These are phyloP conservation scores for Anthopleura xanthogrammica DNA, from an alignment of 92 coral and sea anemone species.

Conservation along the genomic window DNA sequence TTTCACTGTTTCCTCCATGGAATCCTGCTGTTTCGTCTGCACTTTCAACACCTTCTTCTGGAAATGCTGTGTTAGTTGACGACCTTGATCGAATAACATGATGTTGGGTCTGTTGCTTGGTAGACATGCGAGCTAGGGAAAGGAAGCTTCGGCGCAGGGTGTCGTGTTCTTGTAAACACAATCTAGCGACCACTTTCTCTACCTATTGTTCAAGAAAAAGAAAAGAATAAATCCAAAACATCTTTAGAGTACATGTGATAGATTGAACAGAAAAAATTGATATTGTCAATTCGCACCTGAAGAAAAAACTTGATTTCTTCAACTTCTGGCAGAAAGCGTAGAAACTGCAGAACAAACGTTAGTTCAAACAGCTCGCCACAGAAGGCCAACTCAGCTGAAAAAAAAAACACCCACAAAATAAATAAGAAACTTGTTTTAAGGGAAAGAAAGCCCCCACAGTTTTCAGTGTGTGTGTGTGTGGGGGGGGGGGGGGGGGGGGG, in stretches of 20 bases:
- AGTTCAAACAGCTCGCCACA: conserved; percentile 97
- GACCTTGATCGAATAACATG: conserved; percentile 55
- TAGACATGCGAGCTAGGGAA: conserved; percentile 73
- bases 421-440: background rate
- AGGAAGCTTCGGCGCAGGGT: conserved; percentile 93
- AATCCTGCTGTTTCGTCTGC: conserved; percentile 77
- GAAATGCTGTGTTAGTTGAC: conserved; percentile 75
- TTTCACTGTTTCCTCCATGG: conserved; percentile 51
- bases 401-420: background rate
- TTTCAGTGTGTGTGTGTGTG: too few species aligned
- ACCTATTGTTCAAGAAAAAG: conserved; percentile 43
- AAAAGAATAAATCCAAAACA: too few species aligned
- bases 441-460: too few species aligned
- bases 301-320: conserved; percentile 97
- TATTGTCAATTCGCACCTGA: conserved; percentile 79
- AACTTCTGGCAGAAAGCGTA: conserved; percentile 88
- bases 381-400: conserved; percentile 89
- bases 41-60: conserved; percentile 88
- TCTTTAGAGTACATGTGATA: too few species aligned
- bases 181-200: conserved; percentile 88
- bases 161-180: conserved; percentile 89
- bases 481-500: too few species aligned
- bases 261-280: too few species aligned
- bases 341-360: conserved; percentile 80
- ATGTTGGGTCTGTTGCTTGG: conserved; percentile 50